Evolutionary conservation across 1,140 invertebrate genomes (phyloP), one percentile per base, ranked within the genome.

Genomic region (Brachionus manjavacas): DNA sequence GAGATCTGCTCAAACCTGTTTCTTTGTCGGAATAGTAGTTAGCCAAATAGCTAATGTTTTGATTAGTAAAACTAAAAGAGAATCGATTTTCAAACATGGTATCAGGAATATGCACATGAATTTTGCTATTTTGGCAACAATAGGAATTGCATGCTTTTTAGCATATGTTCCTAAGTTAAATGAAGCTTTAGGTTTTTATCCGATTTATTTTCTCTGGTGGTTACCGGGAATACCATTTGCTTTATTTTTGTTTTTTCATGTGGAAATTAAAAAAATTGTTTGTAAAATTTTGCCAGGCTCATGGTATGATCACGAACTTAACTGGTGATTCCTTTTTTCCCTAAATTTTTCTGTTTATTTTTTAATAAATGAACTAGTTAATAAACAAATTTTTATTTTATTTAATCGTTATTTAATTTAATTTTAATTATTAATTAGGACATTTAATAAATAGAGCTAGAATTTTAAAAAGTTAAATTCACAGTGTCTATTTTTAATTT

Each of bases 11-110:
- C 89, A 90, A 80, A 91, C 90, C 9, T 90, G 88, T 23, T 90
- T 89, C 70, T 90, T 90, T 86, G 87, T 90, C 23, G 85, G 88
- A 11, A 90, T 90, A 84, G 89, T 90, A 12, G 86, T 91, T 85
- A 88, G 88, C 6, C 89, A 90, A 86, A 91, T 89, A 89, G 90
- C 90, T 20, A 88, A 90, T 88, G 86, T 90, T 83, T 88, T 91
- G 81, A 91, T 91, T 81, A 90, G 88, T 31, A 90, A 90, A 87
- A 90, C 89, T 20, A 87, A 89, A 78, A 85, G 88, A 60, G 88
- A 88, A 78, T 90, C 89, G 31, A 84, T 90, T 68, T 87, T 90
- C 60, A 88, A 90, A 80, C 89, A 90, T 84, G 89, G 89, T 78
- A 91, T 90, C 89, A 49, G 41, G 31, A 72, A 68, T 49, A 64